phyloP scores from a whole-genome alignment of 2,797 vertebrate genomes.

The Denticeps clupeoides region DNA sequence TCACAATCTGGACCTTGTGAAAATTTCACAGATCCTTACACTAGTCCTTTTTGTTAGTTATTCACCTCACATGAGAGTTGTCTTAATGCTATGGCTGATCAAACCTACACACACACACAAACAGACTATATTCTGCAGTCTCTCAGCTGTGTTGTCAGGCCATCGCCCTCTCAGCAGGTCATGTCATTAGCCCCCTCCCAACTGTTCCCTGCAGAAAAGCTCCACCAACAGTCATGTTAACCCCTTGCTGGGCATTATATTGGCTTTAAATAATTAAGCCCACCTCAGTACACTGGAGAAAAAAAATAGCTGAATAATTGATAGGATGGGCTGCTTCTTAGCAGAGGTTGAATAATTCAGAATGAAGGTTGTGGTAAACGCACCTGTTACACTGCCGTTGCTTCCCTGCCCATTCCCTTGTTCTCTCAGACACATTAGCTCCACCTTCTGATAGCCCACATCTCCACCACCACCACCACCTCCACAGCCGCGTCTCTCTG shows the following conservation, averaged over 20 bases:
- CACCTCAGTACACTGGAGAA: slow-evolving; percentile 26
- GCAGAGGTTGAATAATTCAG: slow-evolving; percentile 63
- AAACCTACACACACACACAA: too few relatives aligned
- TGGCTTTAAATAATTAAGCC: slow-evolving; percentile 68
- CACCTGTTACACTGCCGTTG: slow-evolving; percentile 47
- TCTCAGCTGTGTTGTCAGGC: too few relatives aligned
- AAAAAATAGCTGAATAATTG: slow-evolving; percentile 59
- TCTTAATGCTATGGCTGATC: too few relatives aligned
- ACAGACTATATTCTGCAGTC: too few relatives aligned
- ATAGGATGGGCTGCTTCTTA: slow-evolving; percentile 52
- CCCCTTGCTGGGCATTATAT: slow-evolving; percentile 57
- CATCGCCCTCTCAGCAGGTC: slow-evolving; percentile 12
- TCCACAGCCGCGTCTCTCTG: not conserved
- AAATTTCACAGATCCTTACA: too few relatives aligned
- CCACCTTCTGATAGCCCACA: not conserved
- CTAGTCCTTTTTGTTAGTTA: too few relatives aligned
- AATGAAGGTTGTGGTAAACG: slow-evolving; percentile 57
- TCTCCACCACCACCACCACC: not conserved
- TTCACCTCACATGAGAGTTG: too few relatives aligned
- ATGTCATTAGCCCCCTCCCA: not conserved
- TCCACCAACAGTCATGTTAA: slow-evolving; percentile 59
- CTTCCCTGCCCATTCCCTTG: slow-evolving; percentile 9
- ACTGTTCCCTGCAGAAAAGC: slow-evolving; percentile 30
- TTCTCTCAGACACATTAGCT: slow-evolving; percentile 25
- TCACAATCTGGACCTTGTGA: too few relatives aligned